Conservation (phyloP, 2,113 vertebrate genomes). For the Scalopus aquaticus region DNA sequence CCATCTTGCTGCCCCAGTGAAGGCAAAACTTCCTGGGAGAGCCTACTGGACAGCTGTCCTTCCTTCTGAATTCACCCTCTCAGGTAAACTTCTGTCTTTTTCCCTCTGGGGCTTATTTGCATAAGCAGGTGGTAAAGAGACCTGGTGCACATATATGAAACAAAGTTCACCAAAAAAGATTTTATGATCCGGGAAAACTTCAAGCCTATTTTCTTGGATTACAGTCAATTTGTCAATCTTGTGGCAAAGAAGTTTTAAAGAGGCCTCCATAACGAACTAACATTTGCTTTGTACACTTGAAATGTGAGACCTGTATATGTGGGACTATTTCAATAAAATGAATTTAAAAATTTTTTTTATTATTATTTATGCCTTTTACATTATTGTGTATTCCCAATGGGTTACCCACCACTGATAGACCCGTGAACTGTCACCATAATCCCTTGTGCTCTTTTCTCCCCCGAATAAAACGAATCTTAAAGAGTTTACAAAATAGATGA, state of each 20-base stretch:
- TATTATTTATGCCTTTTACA: too few relatives aligned
- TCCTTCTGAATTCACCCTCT: not conserved
- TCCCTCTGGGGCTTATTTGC: not conserved
- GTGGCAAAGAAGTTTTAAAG: not conserved
- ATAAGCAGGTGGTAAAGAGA: not conserved
- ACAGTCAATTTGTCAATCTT: not conserved
- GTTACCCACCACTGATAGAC: too few relatives aligned
- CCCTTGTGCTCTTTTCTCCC: too few relatives aligned
- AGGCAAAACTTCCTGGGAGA: not conserved
- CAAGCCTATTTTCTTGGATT: not conserved
- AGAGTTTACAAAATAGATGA: too few relatives aligned
- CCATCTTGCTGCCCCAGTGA: not conserved
- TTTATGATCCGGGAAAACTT: not conserved
- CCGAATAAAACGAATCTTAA: too few relatives aligned
- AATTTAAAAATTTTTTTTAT: too few relatives aligned
- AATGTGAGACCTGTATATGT: too few relatives aligned
- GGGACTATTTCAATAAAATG: too few relatives aligned
- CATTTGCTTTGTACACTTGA: not conserved
- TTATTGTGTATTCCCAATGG: too few relatives aligned
- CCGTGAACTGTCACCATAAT: too few relatives aligned
- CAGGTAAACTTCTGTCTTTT: not conserved
- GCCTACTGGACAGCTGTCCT: not conserved
- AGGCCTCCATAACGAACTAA: not conserved
- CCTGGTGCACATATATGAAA: fast-evolving
- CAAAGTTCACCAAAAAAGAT: not conserved